Conservation (phyloP, 2,797 vertebrate genomes). For the Morelia viridis region DNA sequence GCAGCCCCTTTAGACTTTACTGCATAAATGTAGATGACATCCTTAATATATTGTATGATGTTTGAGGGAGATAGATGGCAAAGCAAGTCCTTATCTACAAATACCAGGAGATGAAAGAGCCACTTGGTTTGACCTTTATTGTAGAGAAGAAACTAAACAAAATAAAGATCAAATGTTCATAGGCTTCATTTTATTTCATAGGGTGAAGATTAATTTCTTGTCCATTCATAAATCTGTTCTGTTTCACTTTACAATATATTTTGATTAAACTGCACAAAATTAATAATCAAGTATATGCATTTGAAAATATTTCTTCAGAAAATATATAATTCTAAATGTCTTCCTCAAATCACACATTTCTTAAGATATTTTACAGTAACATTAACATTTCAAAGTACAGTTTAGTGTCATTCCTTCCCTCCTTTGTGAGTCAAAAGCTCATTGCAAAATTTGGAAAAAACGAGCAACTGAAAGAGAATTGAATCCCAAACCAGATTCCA, state of each 20-base stretch:
- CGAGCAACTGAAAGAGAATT: neutral
- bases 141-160: constrained; percentile 46
- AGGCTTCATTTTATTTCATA: constrained; percentile 15
- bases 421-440: neutral
- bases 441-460: neutral
- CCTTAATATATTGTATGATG: constrained; percentile 32
- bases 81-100: constrained; percentile 43
- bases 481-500: neutral
- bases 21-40: constrained; percentile 61
- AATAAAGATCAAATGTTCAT: constrained; percentile 55
- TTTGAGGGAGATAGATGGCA: constrained; percentile 57
- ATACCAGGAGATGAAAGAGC: constrained; percentile 51
- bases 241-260: neutral
- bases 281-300: neutral
- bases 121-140: constrained; percentile 61
- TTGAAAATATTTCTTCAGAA: neutral
- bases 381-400: neutral
- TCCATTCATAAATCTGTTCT: neutral
- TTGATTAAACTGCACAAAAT: neutral
- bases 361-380: neutral
- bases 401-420: neutral
- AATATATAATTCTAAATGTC: neutral
- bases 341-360: neutral
- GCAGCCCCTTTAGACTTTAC: constrained; percentile 51
- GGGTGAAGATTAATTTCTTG: neutral